Conservation (phyloP, 2,797 vertebrate genomes). For the Intellagama lesueurii region DNA sequence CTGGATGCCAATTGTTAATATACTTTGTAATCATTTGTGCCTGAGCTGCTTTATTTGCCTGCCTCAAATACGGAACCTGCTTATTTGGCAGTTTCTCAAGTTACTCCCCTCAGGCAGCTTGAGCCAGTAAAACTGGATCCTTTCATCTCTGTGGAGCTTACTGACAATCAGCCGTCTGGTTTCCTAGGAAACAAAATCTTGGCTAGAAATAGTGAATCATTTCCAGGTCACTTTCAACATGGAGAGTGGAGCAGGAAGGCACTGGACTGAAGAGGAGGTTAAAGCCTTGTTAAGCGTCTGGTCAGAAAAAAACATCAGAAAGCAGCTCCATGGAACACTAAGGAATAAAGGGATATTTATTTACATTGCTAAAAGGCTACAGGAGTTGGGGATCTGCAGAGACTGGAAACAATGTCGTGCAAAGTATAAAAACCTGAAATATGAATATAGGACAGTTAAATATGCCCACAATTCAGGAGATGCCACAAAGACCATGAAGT, state of each 20-base stretch:
- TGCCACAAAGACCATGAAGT: slow-evolving; percentile 78
- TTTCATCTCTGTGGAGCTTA: slow-evolving; percentile 84
- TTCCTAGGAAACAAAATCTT: slow-evolving; percentile 93
- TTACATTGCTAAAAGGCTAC: slow-evolving; percentile 90
- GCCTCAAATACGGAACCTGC: slow-evolving; percentile 75
- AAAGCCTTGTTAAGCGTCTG: slow-evolving; percentile 89
- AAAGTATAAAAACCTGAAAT: slow-evolving; percentile 90
- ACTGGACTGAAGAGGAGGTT: slow-evolving; percentile 90
- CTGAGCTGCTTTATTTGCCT: slow-evolving; percentile 70
- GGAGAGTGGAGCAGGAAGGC: slow-evolving; percentile 90
- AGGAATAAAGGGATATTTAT: slow-evolving; percentile 91
- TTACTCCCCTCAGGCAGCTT: slow-evolving; percentile 91
- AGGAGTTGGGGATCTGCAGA: slow-evolving; percentile 87
- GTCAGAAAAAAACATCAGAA: slow-evolving; percentile 86
- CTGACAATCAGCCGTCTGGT: slow-evolving; percentile 93
- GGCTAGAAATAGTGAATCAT: slow-evolving; percentile 91
- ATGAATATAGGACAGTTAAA: slow-evolving; percentile 84
- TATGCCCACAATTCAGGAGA: slow-evolving; percentile 80
- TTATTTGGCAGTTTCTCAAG: slow-evolving; percentile 91
- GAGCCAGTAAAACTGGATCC: slow-evolving; percentile 94
- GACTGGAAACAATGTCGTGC: slow-evolving; percentile 91
- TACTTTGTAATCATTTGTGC: slow-evolving; percentile 48
- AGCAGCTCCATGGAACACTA: slow-evolving; percentile 81
- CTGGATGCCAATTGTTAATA: slow-evolving; percentile 39
- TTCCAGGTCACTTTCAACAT: slow-evolving; percentile 98